Conservation (phyloP, 2,797 vertebrate species). For the Thunnus albacares region DNA sequence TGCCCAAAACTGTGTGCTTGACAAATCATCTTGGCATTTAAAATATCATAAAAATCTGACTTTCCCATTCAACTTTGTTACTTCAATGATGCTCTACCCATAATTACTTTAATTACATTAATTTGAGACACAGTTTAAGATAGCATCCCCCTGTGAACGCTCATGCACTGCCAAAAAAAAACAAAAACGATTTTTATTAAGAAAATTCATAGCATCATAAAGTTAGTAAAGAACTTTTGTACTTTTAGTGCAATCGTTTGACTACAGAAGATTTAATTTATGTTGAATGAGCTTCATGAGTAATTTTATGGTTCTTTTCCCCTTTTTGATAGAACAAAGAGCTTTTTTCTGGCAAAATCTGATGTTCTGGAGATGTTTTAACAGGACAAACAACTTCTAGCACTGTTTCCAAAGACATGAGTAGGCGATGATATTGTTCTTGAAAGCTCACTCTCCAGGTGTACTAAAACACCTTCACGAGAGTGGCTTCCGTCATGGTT, state of each 20-base stretch:
- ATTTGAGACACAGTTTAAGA: constrained; percentile 1
- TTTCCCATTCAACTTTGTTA: not conserved
- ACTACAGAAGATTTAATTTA: not conserved
- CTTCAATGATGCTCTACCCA: not conserved
- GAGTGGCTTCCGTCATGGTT: constrained; percentile 17
- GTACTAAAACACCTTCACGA: not conserved
- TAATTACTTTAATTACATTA: too few relatives aligned
- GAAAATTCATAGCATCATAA: not conserved
- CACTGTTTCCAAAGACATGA: not conserved
- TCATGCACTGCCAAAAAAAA: not conserved
- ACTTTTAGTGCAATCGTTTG: not conserved
- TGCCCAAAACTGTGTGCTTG: not conserved
- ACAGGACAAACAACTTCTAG: not conserved
- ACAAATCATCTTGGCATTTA: too few relatives aligned
- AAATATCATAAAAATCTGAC: not conserved
- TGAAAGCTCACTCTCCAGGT: constrained; percentile 7
- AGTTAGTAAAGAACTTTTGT: not conserved
- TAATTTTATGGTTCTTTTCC: not conserved
- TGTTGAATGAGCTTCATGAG: not conserved
- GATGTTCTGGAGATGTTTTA: not conserved
- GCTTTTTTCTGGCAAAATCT: not conserved
- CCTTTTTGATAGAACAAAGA: not conserved
- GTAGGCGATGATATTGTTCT: not conserved
- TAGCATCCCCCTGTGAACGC: not conserved
- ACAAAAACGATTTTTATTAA: not conserved